Base-by-base conservation (phyloP, 2,797 vertebrate species). In the Lepus oiostolus region DNA sequence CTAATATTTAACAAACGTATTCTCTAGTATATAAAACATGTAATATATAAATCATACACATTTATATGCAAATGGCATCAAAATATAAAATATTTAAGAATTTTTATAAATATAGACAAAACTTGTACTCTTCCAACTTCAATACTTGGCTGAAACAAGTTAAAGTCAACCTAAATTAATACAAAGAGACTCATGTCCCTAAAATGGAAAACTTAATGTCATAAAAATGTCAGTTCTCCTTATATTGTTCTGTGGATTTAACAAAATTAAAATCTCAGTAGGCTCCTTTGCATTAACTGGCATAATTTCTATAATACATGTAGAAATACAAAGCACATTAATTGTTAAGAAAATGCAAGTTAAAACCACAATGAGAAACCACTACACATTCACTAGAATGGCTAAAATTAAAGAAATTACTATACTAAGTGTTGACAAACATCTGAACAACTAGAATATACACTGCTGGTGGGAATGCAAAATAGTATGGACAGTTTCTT, bases 241-340 rank as follows among this genome's bases (percentile, higher is more conserved):
- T 17, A 80, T 60, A 76, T 16, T 85, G 4, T 19, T 71, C 22
- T 4, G 60, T 19, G 54, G 6, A 60, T 74, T 88, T 14, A 62
- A 84, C 9, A 65, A 87, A 79, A 83, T 77, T 35, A 30, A 38
- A 67, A 87, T 86, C 77, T 93, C 9, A 84, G 22, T 19, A 65
- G 26, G 5, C 0, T 52, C 74, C 54, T 62, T 26, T n/a, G 30
- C n/a, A 79, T 28, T 79, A 70, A 10, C 38, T 68, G 7, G 30
- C 12, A 70, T 3, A 77, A 17, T 0, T 82, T 63, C 35, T 67
- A 22, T 47, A 77, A 52, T n/a, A 71, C 79, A 65, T 58, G 47
- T 28, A 67, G 6, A 72, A 82, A 77, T 38, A 30, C 35, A 87
- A 87, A 91, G 11, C 7, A 13, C 11, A 80, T 70, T n/a, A 87